Base-by-base conservation (phyloP, 2,113 vertebrate species). In the Fulmarus glacialis region DNA sequence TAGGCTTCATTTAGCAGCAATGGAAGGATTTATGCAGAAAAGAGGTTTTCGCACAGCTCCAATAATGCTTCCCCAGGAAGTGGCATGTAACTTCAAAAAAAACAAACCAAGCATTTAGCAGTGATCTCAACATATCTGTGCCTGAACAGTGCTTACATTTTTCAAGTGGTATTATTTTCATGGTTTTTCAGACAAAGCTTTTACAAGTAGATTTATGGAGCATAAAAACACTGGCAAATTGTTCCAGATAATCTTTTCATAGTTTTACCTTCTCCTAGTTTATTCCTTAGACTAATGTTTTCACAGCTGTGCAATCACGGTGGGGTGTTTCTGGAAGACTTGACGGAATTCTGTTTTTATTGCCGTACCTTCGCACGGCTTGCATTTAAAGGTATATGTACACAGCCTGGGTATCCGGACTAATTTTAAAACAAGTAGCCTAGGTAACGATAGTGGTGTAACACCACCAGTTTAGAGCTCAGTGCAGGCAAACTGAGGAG, bases 201-300 rank as follows among this genome's bases (percentile, higher is more conserved):
- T 93, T 87, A 83, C 42, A 80, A 92, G 83, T 82, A 82, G 84
- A 71, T 72, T 95, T 86, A 86, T 9, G 5, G 56, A 89, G 27
- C 59, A 60, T 83, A 66, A 88, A 81, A 92, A 82, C 52, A 84
- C 38, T 17, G 10, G 59, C 21, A 95, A 52, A 88, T 80, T 82
- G 32, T 90, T 87, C 80, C 53, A 75, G 60, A 78, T 91, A 93
- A 81, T 93, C 68, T 90, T 91, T 94, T 74, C 48, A 56, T 38
- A 58, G 53, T 77, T 87, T 72, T 93, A 83, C 52, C 66, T 94
- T 94, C 72, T 88, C 42, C 47, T 86, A 22, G n/a, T 79, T 95
- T 96, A 87, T 96, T 96, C 82, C 74, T 87, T 90, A 74, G 52
- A 64, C 74, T 93, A 70, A 94, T 93, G 75, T 97, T 96, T 97